Evolutionary conservation across 1,140 invertebrate genomes (phyloP).

Genomic region (Rhynchophorus ferrugineus): DNA sequence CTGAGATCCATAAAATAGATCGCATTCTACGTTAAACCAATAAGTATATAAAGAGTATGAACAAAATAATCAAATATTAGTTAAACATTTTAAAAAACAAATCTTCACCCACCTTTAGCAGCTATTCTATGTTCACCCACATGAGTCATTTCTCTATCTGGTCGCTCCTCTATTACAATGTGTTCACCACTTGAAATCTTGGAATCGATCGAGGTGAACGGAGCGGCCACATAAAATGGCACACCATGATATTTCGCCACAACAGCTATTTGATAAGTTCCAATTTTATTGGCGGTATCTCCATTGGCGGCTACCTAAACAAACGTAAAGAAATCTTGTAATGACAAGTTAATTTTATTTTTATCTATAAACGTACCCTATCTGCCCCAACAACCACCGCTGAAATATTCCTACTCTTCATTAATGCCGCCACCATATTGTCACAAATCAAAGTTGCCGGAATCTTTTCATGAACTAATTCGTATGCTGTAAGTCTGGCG

Average conservation of each 20-base stretch:
- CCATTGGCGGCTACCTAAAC: slow-evolving; percentile 82
- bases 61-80: no score
- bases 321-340: no score
- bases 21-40: no score
- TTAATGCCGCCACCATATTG: slow-evolving; percentile 85
- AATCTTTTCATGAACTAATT: slow-evolving; percentile 89
- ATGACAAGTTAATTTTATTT: no score
- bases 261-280: slow-evolving; percentile 95
- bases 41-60: no score
- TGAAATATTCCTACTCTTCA: slow-evolving; percentile 70
- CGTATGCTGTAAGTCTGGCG: slow-evolving; percentile 89
- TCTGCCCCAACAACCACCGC: slow-evolving; percentile 86
- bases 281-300: slow-evolving; percentile 99
- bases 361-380: slow-evolving; percentile 63
- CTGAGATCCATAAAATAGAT: no score
- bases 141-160: slow-evolving; percentile 82
- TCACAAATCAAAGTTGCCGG: slow-evolving; percentile 91
- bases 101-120: slow-evolving; percentile 77
- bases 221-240: slow-evolving; percentile 94
- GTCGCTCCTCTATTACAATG: slow-evolving; percentile 91
- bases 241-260: slow-evolving; percentile 84
- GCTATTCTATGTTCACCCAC: slow-evolving; percentile 77
- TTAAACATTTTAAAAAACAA: no score
- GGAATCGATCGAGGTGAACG: slow-evolving; percentile 86
- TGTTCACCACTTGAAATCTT: slow-evolving; percentile 67